Evolutionary conservation across 2,797 vertebrate species (phyloP), one percentile per base, ranked within the genome.

Genomic region (Echeneis naucrates): DNA sequence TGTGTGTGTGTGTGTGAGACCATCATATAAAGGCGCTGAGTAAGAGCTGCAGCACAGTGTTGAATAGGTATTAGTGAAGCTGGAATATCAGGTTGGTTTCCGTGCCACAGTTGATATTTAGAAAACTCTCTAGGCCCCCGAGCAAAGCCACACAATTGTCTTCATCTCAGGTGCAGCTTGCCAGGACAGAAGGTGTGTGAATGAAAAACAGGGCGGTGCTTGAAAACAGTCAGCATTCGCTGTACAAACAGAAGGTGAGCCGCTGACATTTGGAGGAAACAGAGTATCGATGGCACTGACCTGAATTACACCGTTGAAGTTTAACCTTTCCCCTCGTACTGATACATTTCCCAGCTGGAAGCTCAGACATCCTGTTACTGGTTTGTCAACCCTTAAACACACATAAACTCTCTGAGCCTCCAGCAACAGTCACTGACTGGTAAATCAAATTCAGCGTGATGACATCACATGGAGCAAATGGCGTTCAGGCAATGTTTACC

Each of bases 201-300:
- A 53, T 38, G 47, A 60, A 26, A 59, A 55, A 51, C 32, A 57
- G 44, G 68, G 55, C 3, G 27, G 47, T 30, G 62, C 21, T 21
- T n/a, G 42, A 17, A n/a, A 42, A 47, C 9, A 7, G 17, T 27
- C 19, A 51, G 19, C 30, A 50, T 24, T 47, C 17, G n/a, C 8
- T 4, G 5, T 19, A 56, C 42, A 24, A 50, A 33, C 67, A 53
- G 30, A 19, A 5, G 45, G 47, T 11, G 45, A 23, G 21, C 4
- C 1, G 4, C 8, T 47, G 23, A 26, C 40, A 17, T 11, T 13
- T 13, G 8, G 17, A 48, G 23, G 16, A 27, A 44, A 21, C 21
- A 42, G 14, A 23, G 26, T 16, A 4, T 17, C 3, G 0, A 21
- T 11, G 21, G 7, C 12, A 38, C 42, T 44, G 42, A 45, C 8